Conservation (phyloP, 1,140 invertebrate species). For the Bombyx mandarina region DNA sequence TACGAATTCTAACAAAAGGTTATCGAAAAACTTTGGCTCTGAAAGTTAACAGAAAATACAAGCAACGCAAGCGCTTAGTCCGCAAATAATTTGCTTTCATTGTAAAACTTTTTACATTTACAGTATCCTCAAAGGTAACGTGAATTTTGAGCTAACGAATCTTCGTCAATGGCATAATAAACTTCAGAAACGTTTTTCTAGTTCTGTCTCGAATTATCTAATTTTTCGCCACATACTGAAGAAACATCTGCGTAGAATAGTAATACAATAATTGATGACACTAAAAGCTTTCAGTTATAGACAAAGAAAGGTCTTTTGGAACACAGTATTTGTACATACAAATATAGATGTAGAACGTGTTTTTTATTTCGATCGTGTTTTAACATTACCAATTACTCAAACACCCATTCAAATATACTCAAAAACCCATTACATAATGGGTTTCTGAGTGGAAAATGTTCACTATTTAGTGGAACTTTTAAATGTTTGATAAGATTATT, state of each 20-base stretch:
- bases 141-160: slow-evolving; percentile 5
- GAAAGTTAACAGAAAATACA: slow-evolving; percentile 36
- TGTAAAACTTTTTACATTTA: slow-evolving; percentile 49
- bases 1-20: slow-evolving; percentile 22
- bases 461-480: too few relatives aligned
- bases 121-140: slow-evolving; percentile 27
- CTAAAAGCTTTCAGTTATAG: too few relatives aligned
- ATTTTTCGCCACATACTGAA: background rate
- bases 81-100: slow-evolving; percentile 59
- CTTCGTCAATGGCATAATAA: slow-evolving; percentile 9
- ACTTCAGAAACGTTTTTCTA: slow-evolving; percentile 5
- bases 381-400: too few relatives aligned
- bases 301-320: too few relatives aligned
- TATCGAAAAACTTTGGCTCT: slow-evolving; percentile 42
- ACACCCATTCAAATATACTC: too few relatives aligned
- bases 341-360: too few relatives aligned
- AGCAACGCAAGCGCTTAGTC: slow-evolving; percentile 34
- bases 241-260: background rate
- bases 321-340: too few relatives aligned
- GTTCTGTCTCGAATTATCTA: background rate
- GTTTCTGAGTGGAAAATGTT: too few relatives aligned
- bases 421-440: too few relatives aligned
- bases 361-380: too few relatives aligned
- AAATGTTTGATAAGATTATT: background rate
- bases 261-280: too few relatives aligned